Percentiles rank a stretch among this genome's conserved stretches.
These are phyloP conservation scores for Genyomyrus donnyi DNA, from an alignment of 2,113 vertebrate genomes.

Conservation along the genomic window DNA sequence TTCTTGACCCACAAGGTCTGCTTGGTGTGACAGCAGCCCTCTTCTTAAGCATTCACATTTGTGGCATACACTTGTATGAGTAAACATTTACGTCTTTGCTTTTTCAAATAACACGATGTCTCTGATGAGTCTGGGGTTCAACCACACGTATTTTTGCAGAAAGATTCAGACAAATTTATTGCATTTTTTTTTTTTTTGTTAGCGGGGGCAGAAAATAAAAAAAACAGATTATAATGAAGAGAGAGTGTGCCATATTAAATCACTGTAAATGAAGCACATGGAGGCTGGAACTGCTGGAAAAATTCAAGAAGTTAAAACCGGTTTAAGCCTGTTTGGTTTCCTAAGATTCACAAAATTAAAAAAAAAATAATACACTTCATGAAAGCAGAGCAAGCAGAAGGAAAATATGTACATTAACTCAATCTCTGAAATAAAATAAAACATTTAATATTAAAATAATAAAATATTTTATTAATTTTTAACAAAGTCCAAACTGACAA, in stretches of 20 bases:
- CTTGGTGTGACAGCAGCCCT: neutral
- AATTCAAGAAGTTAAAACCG: slow-evolving; percentile 29
- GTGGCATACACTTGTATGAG: slow-evolving; percentile 4
- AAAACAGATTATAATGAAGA: slow-evolving; percentile 2
- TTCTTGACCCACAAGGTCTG: slow-evolving; percentile 10
- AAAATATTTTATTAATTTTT: slow-evolving; percentile 66
- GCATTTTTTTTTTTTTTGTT: neutral
- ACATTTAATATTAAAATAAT: slow-evolving; percentile 55
- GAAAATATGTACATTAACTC: slow-evolving; percentile 35
- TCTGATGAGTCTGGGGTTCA: slow-evolving; percentile 5
- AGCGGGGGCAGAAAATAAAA: neutral
- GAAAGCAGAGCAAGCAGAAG: slow-evolving; percentile 16
- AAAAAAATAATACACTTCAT: slow-evolving; percentile 12
- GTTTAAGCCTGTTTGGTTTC: slow-evolving; percentile 30
- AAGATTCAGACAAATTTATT: slow-evolving; percentile 15
- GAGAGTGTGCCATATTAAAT: slow-evolving; percentile 36
- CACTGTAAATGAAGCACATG: slow-evolving; percentile 30
- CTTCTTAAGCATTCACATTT: neutral
- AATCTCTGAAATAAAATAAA: slow-evolving; percentile 35
- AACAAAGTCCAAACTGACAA: slow-evolving; percentile 65
- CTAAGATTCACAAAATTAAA: slow-evolving; percentile 25
- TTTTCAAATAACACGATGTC: slow-evolving; percentile 8
- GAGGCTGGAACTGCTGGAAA: slow-evolving; percentile 31
- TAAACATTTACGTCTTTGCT: slow-evolving; percentile 14
- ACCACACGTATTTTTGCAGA: slow-evolving; percentile 13